Percentiles rank a stretch among this genome's conserved stretches.
phyloP scores from a whole-genome alignment of 1,140 invertebrate genomes.

The Heterodera carotae region DNA sequence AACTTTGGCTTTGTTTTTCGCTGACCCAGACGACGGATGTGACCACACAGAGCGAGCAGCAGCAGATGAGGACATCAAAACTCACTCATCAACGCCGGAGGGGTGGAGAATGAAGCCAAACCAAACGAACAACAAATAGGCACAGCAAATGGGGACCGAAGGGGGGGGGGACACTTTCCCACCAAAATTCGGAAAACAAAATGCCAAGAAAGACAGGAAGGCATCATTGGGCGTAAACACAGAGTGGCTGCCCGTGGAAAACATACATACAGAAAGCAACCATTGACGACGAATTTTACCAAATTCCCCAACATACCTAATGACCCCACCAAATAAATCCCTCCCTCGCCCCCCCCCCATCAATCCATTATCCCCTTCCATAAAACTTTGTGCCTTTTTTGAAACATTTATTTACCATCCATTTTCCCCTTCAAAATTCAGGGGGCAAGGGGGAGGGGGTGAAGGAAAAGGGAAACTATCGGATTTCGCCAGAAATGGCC shows the following conservation, averaged over 20 bases:
- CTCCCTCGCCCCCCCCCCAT: not conserved
- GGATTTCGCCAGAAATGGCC: slow-evolving; percentile 21
- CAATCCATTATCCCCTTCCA: not conserved
- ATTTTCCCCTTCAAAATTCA: not conserved
- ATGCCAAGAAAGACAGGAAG: too few relatives aligned
- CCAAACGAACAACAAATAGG: not conserved
- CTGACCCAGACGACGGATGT: not conserved
- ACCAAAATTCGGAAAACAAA: too few relatives aligned
- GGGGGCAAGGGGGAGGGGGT: too few relatives aligned
- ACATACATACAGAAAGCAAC: too few relatives aligned
- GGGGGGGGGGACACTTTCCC: too few relatives aligned
- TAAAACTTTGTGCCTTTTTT: slow-evolving; percentile 9
- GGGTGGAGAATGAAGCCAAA: not conserved
- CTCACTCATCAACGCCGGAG: not conserved
- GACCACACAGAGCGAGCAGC: not conserved
- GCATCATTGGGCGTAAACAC: too few relatives aligned
- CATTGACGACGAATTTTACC: too few relatives aligned
- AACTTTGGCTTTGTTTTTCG: slow-evolving; percentile 23
- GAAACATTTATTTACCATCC: slow-evolving; percentile 9
- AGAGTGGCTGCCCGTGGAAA: too few relatives aligned
- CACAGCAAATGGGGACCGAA: too few relatives aligned
- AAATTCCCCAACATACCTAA: too few relatives aligned
- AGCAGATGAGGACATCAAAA: not conserved
- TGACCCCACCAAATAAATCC: too few relatives aligned
- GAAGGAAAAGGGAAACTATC: slow-evolving; percentile 6